phyloP scores from a whole-genome alignment of 2,888 invertebrate species.

The Choreutis nemorana region DNA sequence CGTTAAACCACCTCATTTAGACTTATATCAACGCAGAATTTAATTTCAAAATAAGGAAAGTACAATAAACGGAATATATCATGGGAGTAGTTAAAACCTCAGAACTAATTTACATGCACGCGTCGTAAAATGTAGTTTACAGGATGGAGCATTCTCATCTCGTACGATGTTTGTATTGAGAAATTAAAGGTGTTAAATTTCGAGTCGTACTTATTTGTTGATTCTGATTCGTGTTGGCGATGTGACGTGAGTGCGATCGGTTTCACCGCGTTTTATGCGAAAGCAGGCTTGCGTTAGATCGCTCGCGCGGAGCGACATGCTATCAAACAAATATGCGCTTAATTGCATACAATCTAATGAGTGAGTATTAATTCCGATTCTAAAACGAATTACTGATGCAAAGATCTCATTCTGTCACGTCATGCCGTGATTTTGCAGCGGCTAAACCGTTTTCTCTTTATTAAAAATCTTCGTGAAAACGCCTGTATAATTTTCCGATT shows the following conservation, averaged over 20 bases:
- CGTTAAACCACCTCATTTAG: too few species aligned
- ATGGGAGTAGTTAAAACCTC: too few species aligned
- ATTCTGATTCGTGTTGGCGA: slow-evolving; percentile 4
- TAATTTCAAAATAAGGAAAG: too few species aligned
- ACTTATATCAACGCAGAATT: too few species aligned
- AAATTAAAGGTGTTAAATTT: slow-evolving; percentile 4
- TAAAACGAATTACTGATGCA: slow-evolving; percentile 30
- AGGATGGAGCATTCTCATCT: too few species aligned
- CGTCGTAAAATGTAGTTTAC: too few species aligned
- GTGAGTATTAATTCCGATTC: slow-evolving; percentile 37
- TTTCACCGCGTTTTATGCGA: slow-evolving; percentile 53
- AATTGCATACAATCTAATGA: slow-evolving; percentile 45
- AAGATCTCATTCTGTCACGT: slow-evolving; percentile 32
- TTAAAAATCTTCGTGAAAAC: too few species aligned
- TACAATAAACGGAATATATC: too few species aligned
- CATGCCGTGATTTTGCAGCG: slow-evolving; percentile 10
- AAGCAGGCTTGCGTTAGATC: slow-evolving; percentile 31
- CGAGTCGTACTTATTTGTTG: slow-evolving; percentile 4
- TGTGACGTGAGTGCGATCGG: slow-evolving; percentile 26
- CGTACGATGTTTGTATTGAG: slow-evolving; percentile 10
- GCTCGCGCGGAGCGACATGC: slow-evolving; percentile 50
- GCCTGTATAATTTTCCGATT: too few species aligned
- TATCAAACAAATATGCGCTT: slow-evolving; percentile 40
- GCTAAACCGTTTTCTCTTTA: too few species aligned
- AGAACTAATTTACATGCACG: too few species aligned